Evolutionary conservation across 2,113 vertebrate species (phyloP).

Genomic region (Aepyceros melampus): DNA sequence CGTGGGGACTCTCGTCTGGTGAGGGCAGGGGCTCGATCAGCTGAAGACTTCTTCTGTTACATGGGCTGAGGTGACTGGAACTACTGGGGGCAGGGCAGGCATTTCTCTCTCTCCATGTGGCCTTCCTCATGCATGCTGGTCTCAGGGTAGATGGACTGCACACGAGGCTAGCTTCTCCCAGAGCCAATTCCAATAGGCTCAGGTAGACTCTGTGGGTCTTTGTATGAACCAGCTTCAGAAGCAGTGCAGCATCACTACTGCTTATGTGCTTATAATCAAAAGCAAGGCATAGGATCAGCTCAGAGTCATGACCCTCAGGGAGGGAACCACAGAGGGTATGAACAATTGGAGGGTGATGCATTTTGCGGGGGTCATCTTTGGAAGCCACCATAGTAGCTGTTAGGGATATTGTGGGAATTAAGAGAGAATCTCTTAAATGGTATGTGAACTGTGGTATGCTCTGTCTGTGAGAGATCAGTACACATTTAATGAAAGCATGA

Average conservation of each 20-base stretch:
- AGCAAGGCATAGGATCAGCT: not conserved
- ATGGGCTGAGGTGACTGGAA: not conserved
- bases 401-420: not conserved
- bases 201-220: not conserved
- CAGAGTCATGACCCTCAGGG: not conserved
- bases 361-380: not conserved
- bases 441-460: not conserved
- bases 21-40: not conserved
- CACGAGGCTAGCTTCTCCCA: not conserved
- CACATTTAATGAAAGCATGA: not conserved
- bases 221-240: not conserved
- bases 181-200: not conserved
- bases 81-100: fast-evolving
- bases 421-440: not conserved
- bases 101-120: not conserved
- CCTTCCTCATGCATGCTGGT: not conserved
- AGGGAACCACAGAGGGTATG: fast-evolving
- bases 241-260: not conserved
- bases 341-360: not conserved
- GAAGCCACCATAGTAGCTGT: not conserved
- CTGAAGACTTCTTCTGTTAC: not conserved
- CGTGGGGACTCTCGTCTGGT: not conserved
- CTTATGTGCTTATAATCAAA: not conserved
- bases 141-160: not conserved
- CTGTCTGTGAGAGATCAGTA: not conserved